These are phyloP conservation scores for Trematomus bernacchii DNA, from an alignment of 2,797 vertebrate genomes.

Conservation along the genomic window DNA sequence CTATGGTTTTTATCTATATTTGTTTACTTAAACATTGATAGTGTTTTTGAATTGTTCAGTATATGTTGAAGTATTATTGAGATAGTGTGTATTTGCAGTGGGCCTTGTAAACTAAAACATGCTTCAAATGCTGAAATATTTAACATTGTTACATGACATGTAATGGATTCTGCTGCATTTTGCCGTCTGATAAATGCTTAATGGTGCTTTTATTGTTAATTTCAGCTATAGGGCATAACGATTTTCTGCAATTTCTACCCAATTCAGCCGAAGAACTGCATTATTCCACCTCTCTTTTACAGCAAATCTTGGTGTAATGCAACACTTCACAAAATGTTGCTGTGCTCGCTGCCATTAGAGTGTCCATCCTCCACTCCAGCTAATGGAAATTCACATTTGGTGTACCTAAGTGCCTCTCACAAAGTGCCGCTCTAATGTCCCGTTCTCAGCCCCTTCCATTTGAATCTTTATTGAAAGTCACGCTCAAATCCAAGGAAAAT, in stretches of 20 bases:
- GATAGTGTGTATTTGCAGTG: not conserved
- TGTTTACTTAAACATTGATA: not conserved
- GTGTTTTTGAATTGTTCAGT: not conserved
- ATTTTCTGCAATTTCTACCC: constrained; percentile 46
- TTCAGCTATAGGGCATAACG: constrained; percentile 34
- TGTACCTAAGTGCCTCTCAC: constrained; percentile 52
- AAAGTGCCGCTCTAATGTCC: constrained; percentile 53
- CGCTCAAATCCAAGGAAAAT: constrained; percentile 56
- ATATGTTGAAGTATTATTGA: not conserved
- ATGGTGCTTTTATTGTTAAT: constrained; percentile 40
- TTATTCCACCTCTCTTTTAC: constrained; percentile 42
- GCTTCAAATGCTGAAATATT: not conserved
- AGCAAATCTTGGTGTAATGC: constrained; percentile 32
- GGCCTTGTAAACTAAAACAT: not conserved
- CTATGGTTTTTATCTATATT: not conserved
- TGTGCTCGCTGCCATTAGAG: constrained; percentile 46
- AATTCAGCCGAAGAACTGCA: constrained; percentile 33
- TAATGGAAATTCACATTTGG: constrained; percentile 70
- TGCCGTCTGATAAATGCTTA: constrained; percentile 33
- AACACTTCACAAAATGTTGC: constrained; percentile 37
- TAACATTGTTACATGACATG: not conserved
- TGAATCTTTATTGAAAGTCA: constrained; percentile 61
- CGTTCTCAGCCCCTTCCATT: constrained; percentile 40
- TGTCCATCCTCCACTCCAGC: constrained; percentile 45
- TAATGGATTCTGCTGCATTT: not conserved